These are phyloP conservation scores for Danio choprae DNA, from an alignment of 2,797 vertebrate genomes.

Conservation along the genomic window DNA sequence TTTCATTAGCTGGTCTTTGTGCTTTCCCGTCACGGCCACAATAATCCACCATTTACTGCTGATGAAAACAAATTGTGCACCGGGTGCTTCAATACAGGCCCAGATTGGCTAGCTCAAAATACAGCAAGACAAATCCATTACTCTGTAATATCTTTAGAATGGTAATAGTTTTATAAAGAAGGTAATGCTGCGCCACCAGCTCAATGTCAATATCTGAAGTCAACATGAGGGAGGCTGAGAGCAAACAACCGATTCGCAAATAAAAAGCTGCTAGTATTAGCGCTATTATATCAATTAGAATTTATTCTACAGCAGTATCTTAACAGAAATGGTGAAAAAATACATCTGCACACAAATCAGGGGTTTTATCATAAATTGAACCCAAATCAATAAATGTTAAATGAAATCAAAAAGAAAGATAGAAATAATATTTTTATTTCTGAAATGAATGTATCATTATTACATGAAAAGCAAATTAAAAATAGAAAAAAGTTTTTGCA, in stretches of 20 bases:
- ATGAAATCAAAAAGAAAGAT: too few relatives aligned
- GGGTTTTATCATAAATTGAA: too few relatives aligned
- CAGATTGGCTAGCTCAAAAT: constrained; percentile 59
- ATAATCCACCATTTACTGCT: constrained; percentile 65
- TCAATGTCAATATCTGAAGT: constrained; percentile 23
- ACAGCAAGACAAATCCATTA: constrained; percentile 54
- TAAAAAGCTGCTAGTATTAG: background rate
- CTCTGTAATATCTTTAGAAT: constrained; percentile 58
- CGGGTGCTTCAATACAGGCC: constrained; percentile 56
- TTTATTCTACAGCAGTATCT: background rate
- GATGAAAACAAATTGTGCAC: constrained; percentile 68
- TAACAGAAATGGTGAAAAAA: background rate
- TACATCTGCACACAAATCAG: too few relatives aligned
- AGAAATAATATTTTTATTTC: too few relatives aligned
- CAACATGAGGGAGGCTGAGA: constrained; percentile 17
- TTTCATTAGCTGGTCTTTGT: constrained; percentile 67
- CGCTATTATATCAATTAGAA: background rate
- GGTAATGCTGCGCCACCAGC: constrained; percentile 17
- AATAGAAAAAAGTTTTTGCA: too few relatives aligned
- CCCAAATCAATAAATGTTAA: too few relatives aligned
- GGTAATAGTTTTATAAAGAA: constrained; percentile 50
- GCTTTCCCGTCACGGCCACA: constrained; percentile 60
- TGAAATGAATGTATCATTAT: too few relatives aligned
- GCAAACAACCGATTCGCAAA: background rate
- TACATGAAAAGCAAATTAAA: too few relatives aligned